Base-by-base conservation (phyloP, 2,888 invertebrate species). In the Aleiodes alternator region DNA sequence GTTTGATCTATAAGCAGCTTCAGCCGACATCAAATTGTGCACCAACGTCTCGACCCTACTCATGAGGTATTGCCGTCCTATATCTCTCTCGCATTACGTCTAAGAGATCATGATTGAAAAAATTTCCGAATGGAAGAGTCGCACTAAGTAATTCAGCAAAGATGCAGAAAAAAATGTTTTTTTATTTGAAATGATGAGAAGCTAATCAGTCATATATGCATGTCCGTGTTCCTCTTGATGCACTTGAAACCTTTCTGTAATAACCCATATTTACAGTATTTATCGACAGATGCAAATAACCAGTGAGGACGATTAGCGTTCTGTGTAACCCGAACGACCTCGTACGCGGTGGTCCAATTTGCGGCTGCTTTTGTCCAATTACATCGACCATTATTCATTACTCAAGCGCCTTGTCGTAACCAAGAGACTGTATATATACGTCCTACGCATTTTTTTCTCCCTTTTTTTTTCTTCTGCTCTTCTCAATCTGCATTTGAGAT, bases 301-400 rank as follows among this genome's bases (percentile, higher is more conserved):
- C 79, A 83, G 81, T 70, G 78, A 85, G 81, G 86, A 87, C 86
- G 87, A 82, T 88, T 87, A 86, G 84, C 84, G 82, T 84, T 84
- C 84, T 82, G 81, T 81, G 85, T 43, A 43, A 87, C 84, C 85
- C 84, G 82, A 82, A 76, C 81, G 84, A 85, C 84, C 85, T 82
- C 86, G 81, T 77, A 76, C 84, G 83, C 85, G 89, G 89, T 89
- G 89, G 89, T 89, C 89, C 89, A 89, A 89, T 89, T 89, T 88
- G 89, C 89, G 89, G 89, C 83, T 76, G 83, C 87, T 88, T 87
- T 89, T 89, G 88, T 87, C 82, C 88, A 89, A 89, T 89, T 89
- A 88, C 84, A 70, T 43, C 81, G 77, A 84, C 84, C 85, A 87
- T 87, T 87, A 86, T 81, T 82, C 81, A 83, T 82, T 81, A 82